A percentile compares a stretch with the other conserved stretches of the same genome.
Conservation (phyloP, 2,113 vertebrate species). For the Donacobius atricapilla region DNA sequence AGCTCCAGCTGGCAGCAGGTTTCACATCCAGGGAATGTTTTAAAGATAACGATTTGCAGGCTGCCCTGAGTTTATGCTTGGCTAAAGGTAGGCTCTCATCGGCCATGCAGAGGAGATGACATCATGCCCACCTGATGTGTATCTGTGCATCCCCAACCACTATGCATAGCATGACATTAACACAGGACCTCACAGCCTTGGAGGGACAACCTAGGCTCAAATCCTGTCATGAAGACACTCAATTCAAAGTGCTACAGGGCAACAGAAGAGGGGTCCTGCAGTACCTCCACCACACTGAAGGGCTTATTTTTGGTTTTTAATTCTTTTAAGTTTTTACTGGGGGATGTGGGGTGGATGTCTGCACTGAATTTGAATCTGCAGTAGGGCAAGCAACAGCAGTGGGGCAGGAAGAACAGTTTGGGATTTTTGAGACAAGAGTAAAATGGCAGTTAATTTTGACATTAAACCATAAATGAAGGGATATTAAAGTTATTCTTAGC, state of each 20-base stretch:
- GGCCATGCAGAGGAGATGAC: background rate
- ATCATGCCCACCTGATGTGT: background rate
- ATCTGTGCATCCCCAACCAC: background rate
- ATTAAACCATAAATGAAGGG: background rate
- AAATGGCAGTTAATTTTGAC: background rate
- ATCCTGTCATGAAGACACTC: background rate
- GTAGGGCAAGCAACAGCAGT: background rate
- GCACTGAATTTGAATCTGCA: background rate
- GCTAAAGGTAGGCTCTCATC: background rate
- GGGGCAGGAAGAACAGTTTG: background rate
- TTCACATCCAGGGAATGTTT: conserved; percentile 44
- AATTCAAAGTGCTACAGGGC: background rate
- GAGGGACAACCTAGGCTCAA: background rate
- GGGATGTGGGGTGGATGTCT: background rate
- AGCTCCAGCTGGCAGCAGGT: conserved; percentile 47
- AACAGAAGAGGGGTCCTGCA: background rate
- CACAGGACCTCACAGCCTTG: background rate
- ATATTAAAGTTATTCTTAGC: conserved; percentile 24
- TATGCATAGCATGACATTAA: background rate
- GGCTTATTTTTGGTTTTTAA: background rate
- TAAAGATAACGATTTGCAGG: conserved; percentile 53
- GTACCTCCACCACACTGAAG: background rate
- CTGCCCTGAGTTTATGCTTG: background rate
- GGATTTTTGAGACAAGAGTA: background rate
- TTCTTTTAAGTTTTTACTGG: background rate